A percentile compares a stretch with the other conserved stretches of the same genome.
These are phyloP conservation scores for Odontothrips loti DNA, from an alignment of 2,888 invertebrate species.

Conservation along the genomic window DNA sequence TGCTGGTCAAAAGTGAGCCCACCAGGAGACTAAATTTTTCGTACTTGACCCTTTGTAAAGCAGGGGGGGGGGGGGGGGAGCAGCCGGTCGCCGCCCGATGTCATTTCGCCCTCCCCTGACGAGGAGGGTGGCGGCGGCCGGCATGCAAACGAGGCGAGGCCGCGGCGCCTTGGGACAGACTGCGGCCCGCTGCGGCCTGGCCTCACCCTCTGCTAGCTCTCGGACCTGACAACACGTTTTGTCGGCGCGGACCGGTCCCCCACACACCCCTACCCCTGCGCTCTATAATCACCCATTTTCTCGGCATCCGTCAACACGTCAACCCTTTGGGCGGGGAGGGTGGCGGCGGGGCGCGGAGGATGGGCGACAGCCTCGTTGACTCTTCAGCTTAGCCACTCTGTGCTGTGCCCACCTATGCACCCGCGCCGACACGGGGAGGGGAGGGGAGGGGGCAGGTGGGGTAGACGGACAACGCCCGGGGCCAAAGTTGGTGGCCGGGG, in stretches of 20 bases:
- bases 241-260: background rate
- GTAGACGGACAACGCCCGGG: too few species aligned
- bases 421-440: background rate
- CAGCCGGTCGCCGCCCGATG: background rate
- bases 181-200: background rate
- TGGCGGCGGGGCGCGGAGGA: background rate
- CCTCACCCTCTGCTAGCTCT: background rate
- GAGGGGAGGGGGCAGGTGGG: background rate
- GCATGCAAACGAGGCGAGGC: background rate
- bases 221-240: background rate
- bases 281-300: constrained; percentile 13
- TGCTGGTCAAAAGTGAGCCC: background rate
- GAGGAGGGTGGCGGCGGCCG: background rate
- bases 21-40: background rate
- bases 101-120: background rate
- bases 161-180: background rate
- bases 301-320: constrained; percentile 15
- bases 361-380: constrained; percentile 1
- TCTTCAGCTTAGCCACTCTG: background rate
- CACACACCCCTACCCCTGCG: background rate
- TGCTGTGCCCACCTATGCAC: background rate
- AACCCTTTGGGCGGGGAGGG: background rate
- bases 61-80: background rate
- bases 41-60: background rate
- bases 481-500: too few species aligned